phyloP scores from a whole-genome alignment of 2,797 vertebrate species.

The Acanthornis magna region DNA sequence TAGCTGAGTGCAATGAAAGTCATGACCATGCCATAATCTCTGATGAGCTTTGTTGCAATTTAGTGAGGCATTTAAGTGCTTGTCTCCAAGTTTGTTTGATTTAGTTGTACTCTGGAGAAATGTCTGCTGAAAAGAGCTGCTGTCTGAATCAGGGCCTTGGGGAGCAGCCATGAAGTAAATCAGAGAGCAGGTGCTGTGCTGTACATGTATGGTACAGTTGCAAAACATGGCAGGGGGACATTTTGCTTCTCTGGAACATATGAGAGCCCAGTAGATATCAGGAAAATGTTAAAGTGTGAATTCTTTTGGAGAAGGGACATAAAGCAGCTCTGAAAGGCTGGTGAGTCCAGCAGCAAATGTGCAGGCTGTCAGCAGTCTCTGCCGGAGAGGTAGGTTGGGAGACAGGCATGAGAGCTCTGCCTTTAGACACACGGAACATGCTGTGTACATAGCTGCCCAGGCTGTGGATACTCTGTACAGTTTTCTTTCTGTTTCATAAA shows the following conservation, averaged over 20 bases:
- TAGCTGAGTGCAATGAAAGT: neutral
- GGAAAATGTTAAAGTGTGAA: neutral
- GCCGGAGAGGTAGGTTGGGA: neutral
- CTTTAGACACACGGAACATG: fast-evolving
- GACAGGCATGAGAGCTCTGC: neutral
- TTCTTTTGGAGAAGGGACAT: neutral
- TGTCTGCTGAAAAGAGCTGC: neutral
- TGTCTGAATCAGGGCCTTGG: neutral
- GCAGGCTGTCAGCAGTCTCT: neutral
- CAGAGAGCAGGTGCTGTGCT: neutral
- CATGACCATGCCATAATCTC: neutral
- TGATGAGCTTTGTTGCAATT: slow-evolving; percentile 3
- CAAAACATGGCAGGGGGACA: neutral
- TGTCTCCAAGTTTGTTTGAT: slow-evolving; percentile 18
- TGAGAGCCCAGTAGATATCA: neutral
- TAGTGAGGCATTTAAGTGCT: neutral
- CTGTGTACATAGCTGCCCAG: neutral
- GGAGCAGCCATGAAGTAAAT: neutral
- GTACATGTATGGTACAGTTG: neutral
- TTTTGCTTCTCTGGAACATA: neutral
- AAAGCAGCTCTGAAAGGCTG: neutral
- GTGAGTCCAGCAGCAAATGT: fast-evolving
- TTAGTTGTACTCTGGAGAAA: neutral
- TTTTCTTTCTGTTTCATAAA: neutral
- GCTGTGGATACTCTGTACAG: neutral